Evolutionary conservation across 2,113 vertebrate genomes (phyloP).

Genomic region (Xenopus tropicalis): DNA sequence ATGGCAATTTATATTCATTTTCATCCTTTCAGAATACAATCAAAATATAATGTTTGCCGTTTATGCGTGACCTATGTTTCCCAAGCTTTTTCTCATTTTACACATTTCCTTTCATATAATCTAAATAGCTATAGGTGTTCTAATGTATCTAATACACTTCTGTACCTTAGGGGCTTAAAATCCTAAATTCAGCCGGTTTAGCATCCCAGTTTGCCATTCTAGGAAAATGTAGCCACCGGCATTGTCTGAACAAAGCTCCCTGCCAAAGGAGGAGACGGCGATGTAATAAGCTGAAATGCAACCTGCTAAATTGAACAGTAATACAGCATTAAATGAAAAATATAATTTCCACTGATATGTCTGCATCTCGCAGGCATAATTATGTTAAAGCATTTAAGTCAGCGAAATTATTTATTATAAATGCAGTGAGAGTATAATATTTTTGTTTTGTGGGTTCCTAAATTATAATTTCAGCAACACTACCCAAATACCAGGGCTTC

Average conservation of each 20-base stretch:
- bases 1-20: too few species aligned
- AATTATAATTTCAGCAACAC: slow-evolving; percentile 11
- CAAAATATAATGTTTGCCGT: too few species aligned
- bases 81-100: neutral
- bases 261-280: neutral
- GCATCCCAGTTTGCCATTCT: slow-evolving; percentile 9
- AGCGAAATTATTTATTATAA: slow-evolving; percentile 17
- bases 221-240: slow-evolving; percentile 14
- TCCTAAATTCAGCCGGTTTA: slow-evolving; percentile 29
- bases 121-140: slow-evolving; percentile 9
- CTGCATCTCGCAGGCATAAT: slow-evolving; percentile 36
- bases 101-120: neutral
- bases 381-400: slow-evolving; percentile 25
- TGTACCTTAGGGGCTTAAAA: neutral
- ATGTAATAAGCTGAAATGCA: slow-evolving; percentile 16
- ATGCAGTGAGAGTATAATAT: neutral
- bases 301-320: slow-evolving; percentile 33
- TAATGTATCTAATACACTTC: slow-evolving; percentile 21
- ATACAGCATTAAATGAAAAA: slow-evolving; percentile 41
- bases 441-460: neutral
- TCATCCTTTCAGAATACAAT: too few species aligned
- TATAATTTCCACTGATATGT: slow-evolving; percentile 35
- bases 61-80: too few species aligned
- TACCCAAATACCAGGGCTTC: slow-evolving; percentile 1
- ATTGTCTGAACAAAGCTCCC: neutral